Evolutionary conservation across 2,113 vertebrate genomes (phyloP).

Genomic region (Petaurus breviceps): DNA sequence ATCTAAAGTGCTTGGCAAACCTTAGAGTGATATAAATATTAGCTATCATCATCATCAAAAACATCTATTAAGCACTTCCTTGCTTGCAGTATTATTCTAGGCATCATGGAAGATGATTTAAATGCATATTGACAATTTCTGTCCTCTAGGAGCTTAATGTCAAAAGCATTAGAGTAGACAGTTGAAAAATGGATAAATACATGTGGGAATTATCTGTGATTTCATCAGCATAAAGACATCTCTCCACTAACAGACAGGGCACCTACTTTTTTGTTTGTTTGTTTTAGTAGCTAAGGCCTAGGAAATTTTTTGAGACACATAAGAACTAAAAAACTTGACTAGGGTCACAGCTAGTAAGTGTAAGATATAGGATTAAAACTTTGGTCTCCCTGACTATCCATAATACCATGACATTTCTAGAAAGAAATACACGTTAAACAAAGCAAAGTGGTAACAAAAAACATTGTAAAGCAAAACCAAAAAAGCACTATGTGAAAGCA

Average conservation of each 20-base stretch:
- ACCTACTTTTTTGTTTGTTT: background rate
- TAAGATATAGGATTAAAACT: background rate
- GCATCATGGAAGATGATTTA: background rate
- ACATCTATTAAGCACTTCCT: background rate
- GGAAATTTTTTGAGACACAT: background rate
- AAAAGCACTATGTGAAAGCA: background rate
- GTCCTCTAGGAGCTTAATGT: background rate
- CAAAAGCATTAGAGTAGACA: background rate
- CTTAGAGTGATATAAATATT: background rate
- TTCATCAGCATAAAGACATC: background rate
- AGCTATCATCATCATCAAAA: background rate
- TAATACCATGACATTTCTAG: background rate
- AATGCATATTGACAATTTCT: background rate
- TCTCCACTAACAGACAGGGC: background rate
- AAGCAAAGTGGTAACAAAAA: background rate
- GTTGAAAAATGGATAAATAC: background rate
- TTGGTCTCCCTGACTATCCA: background rate
- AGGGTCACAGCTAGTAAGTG: background rate
- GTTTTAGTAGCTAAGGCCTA: background rate
- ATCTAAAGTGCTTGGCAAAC: background rate
- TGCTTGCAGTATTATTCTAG: too few species aligned
- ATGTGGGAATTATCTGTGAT: background rate
- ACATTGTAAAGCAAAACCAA: background rate
- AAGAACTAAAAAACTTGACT: background rate
- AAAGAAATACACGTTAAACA: background rate